Base-by-base conservation (phyloP, 2,888 invertebrate species). In the Nemurella pictetii region DNA sequence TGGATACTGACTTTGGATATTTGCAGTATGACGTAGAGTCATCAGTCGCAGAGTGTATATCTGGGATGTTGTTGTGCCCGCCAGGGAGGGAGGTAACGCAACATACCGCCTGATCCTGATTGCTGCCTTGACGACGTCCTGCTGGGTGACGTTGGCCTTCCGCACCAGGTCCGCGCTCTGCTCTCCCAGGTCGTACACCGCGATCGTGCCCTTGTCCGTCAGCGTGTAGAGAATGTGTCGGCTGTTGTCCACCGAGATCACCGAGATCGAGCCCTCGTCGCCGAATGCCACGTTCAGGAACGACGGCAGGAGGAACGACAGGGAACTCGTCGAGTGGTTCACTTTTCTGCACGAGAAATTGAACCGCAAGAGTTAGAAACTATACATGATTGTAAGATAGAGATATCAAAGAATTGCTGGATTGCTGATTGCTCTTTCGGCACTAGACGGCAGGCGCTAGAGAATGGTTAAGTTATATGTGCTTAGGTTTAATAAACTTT, bases 211-310 rank as follows among this genome's bases (percentile, higher is more conserved):
- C 88, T 96, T 97, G 89, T 97, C 96, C 84, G 97, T 96, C 72
- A 98, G 91, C 26, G 97, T 95, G 90, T 97, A 99, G 27, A 99
- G 91, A 88, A 99, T 95, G 88, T 97, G 94, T 83, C 99, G 93
- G 25, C 95, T 94, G 89, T 98, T 95, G 89, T 99, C 99, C 77
- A 99, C 93, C 86, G 94, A 93, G 88, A 99, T 96, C 90, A 97
- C 26, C 7, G 35, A 93, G 88, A 99, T 94, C 0, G 97, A 94
- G 91, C 99, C 99, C 88, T 96, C 96, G 90, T 97, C 97, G 89
- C 95, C 93, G 85, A 96, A 93, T n/a, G 94, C 96, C 55, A 90
- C 89, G 90, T 96, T 95, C 12, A 98, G 92, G 90, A 98, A 97
- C 36, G 96, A 96, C 15, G 98, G 98, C 80, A 98, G 94, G 87